Percentiles rank a stretch among this genome's conserved stretches.
phyloP scores from a whole-genome alignment of 2,797 vertebrate species.

The Arrhamphus sclerolepis region DNA sequence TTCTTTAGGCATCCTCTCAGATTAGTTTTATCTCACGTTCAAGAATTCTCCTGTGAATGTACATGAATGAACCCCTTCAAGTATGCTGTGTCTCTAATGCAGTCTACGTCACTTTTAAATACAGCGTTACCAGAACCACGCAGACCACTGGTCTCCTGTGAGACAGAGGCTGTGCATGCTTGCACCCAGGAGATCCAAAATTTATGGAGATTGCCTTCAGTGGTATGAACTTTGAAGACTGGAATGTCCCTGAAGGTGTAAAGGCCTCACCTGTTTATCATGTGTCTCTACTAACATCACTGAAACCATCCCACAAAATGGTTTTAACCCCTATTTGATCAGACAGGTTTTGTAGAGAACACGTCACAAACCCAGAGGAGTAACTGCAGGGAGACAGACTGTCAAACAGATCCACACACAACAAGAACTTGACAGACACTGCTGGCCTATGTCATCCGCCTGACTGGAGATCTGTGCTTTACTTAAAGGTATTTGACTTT shows the following conservation, averaged over 20 bases:
- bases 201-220: conserved; percentile 16
- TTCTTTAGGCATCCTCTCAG: conserved; percentile 2
- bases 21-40: not conserved
- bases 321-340: conserved; percentile 45
- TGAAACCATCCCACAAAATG: conserved; percentile 17
- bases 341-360: conserved; percentile 13
- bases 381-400: conserved; percentile 13
- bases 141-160: not conserved
- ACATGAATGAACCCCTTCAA: no score
- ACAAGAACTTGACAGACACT: conserved; percentile 13
- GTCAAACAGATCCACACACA: conserved; percentile 19
- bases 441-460: conserved; percentile 29
- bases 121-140: conserved; percentile 14
- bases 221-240: conserved; percentile 29
- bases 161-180: not conserved
- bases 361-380: conserved; percentile 5
- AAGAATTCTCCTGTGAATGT: no score
- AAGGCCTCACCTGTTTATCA: conserved; percentile 42
- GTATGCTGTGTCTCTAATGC: no score
- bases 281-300: conserved; percentile 35
- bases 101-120: conserved; percentile 17
- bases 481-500: conserved; percentile 13
- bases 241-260: conserved; percentile 71
- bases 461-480: conserved; percentile 17
- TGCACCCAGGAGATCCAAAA: conserved; percentile 20